phyloP scores from a whole-genome alignment of 2,797 vertebrate species.

The Pteropus rufus region DNA sequence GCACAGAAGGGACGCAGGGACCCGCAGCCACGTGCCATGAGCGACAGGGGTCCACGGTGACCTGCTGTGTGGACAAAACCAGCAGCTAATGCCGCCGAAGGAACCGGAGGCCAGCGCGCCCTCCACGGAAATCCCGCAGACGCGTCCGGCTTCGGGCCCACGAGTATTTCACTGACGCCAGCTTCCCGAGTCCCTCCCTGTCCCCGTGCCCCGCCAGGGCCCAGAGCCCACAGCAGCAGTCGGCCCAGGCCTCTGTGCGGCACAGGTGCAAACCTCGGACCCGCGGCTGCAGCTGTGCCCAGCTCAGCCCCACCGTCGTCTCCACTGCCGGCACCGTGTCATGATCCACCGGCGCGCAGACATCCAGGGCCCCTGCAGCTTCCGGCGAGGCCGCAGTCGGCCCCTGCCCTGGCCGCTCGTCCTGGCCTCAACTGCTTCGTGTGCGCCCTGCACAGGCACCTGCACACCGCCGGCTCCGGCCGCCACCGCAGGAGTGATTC shows the following conservation, averaged over 20 bases:
- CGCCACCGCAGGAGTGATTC: background rate
- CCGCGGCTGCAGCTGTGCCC: background rate
- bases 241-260: background rate
- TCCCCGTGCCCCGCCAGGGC: background rate
- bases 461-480: background rate
- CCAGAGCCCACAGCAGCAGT: background rate
- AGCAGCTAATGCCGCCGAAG: background rate
- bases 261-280: accelerated
- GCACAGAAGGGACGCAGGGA: background rate
- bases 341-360: background rate
- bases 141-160: background rate
- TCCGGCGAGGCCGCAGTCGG: background rate
- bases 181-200: background rate
- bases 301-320: background rate
- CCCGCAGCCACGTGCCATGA: background rate
- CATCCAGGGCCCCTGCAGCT: background rate
- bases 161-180: background rate
- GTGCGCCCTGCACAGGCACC: background rate
- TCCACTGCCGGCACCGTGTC: background rate
- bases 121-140: background rate
- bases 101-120: background rate
- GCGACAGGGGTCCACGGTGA: background rate
- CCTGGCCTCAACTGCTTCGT: background rate
- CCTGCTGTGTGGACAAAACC: background rate
- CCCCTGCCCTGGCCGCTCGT: background rate